A percentile compares a stretch with the other conserved stretches of the same genome.
phyloP scores from a whole-genome alignment of 2,888 invertebrate species.

The Dynastes tityus region DNA sequence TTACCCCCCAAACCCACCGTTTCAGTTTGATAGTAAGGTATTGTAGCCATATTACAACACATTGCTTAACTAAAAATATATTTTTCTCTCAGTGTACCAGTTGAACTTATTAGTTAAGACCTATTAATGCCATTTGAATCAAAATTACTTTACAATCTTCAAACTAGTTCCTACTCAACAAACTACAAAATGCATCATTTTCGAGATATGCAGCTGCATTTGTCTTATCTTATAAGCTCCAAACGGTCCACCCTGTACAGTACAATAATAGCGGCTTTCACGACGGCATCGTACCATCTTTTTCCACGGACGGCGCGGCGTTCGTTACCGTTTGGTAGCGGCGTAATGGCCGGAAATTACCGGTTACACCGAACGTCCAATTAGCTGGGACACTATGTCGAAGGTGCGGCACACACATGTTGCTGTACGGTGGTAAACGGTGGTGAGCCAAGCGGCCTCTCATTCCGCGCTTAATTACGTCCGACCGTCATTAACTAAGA shows the following conservation, averaged over 20 bases:
- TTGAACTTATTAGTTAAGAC: too few relatives aligned
- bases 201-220: too few relatives aligned
- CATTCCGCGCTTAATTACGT: conserved; percentile 48
- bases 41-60: too few relatives aligned
- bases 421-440: conserved; percentile 1
- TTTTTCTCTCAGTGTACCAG: too few relatives aligned
- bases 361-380: conserved; percentile 61
- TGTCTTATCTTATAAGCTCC: background rate
- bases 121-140: too few relatives aligned
- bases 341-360: conserved; percentile 62
- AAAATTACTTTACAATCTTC: too few relatives aligned
- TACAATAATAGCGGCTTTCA: background rate
- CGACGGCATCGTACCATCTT: background rate
- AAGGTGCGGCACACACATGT: conserved; percentile 56
- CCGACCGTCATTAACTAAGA: conserved; percentile 48
- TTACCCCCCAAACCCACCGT: too few relatives aligned
- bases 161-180: too few relatives aligned
- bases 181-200: too few relatives aligned
- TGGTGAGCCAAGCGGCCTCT: conserved; percentile 7
- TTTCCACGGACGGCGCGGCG: conserved; percentile 39
- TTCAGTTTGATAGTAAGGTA: too few relatives aligned
- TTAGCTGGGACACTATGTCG: conserved; percentile 56
- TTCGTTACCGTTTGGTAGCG: conserved; percentile 62
- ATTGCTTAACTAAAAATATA: too few relatives aligned
- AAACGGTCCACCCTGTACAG: background rate